These are phyloP conservation scores for Myopa tessellatipennis DNA, from an alignment of 2,888 invertebrate species.

Conservation along the genomic window DNA sequence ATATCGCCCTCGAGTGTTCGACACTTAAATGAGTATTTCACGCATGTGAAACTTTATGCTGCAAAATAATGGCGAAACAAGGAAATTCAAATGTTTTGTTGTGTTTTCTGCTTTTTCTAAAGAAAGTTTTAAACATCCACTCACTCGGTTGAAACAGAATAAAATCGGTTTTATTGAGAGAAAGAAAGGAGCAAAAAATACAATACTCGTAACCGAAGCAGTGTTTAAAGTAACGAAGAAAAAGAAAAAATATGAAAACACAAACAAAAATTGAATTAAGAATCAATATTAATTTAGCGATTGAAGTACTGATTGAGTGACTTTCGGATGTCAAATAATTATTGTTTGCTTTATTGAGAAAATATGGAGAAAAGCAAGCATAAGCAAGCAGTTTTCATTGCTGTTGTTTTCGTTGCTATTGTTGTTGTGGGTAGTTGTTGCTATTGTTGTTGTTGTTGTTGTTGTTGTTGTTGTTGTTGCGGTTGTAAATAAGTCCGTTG, in stretches of 20 bases:
- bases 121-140: too few species aligned
- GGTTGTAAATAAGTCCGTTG: not conserved
- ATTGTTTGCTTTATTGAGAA: constrained; percentile 2
- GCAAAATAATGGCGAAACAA: not conserved
- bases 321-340: not conserved
- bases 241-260: not conserved
- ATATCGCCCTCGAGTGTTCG: not conserved
- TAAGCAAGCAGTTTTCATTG: too few species aligned
- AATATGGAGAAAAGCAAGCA: not conserved
- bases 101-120: too few species aligned
- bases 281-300: not conserved
- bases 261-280: not conserved
- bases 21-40: constrained; percentile 1
- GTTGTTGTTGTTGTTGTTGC: not conserved
- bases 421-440: too few species aligned
- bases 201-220: too few species aligned
- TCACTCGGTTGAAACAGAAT: too few species aligned
- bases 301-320: not conserved
- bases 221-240: not conserved
- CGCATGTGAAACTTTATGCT: not conserved
- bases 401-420: too few species aligned
- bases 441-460: not conserved
- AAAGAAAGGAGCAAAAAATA: too few species aligned
- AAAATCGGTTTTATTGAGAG: too few species aligned
- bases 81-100: not conserved